Evolutionary conservation across 37 sponge, comb jelly and placozoan genomes (phyloP), one percentile per base, ranked within the genome.

Genomic region (Aphrocallistes beatrix): DNA sequence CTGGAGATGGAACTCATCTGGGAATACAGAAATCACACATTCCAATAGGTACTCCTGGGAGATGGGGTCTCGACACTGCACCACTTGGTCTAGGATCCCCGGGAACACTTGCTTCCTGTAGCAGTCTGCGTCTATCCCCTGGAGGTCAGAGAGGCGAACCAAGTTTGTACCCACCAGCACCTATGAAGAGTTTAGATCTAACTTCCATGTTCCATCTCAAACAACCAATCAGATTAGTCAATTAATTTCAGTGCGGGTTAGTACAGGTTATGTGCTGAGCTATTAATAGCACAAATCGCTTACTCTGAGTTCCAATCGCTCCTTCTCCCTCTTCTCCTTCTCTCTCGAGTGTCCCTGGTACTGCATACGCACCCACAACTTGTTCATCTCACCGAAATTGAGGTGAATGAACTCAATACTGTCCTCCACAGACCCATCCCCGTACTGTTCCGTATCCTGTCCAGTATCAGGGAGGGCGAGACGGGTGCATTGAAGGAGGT

Each of bases 341-440:
- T 98, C 99, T 82, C 92, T 83, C 8, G 96, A 90, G 89, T 98
- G 99, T 13, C 99, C 99, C 91, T 98, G 99, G 87, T 98, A 96
- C 82, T 98, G 99, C 96, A 98, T 98, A 30, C 99, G 92, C 36
- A 98, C 99, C 99, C 99, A 98, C 47, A 98, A 89, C 87, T 98
- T 98, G 90, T 98, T 98, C 99, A 98, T 98, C 93, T 98, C 99
- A 38, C 87, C 82, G 84, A 91, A 98, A 91, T 98, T 98, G 19
- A 92, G 94, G 17, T 91, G 89, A 38, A 98, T 92, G 84, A 98
- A 98, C n/a, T 85, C 51, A 36, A 98, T 90, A 23, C 94, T 93
- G 85, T 98, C 96, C 1, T 90, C 88, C 23, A 98, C 91, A 16
- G 82, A 81, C 1, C 99, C 99, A 50, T 92, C 96, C 38, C 88